phyloP scores from a whole-genome alignment of 2,888 invertebrate genomes.

The Zonitis immaculata region DNA sequence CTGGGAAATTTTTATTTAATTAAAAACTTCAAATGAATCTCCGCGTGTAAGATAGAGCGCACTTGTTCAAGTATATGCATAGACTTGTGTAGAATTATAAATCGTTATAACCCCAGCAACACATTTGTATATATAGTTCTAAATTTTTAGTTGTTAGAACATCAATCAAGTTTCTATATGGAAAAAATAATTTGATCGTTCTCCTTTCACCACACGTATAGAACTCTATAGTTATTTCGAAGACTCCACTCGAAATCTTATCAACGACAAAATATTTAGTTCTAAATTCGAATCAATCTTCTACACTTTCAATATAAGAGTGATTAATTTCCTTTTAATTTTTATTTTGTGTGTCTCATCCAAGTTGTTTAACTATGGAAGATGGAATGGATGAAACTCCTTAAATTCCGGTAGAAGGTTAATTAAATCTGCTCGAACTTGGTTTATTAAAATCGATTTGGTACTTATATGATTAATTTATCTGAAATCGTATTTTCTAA shows the following conservation, averaged over 20 bases:
- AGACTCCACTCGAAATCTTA: too few relatives aligned
- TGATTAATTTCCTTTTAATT: not conserved
- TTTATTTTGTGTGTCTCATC: not conserved
- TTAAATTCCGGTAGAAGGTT: slow-evolving; percentile 9
- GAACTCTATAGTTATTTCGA: not conserved
- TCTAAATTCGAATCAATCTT: too few relatives aligned
- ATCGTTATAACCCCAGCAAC: too few relatives aligned
- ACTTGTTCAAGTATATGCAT: slow-evolving; percentile 19
- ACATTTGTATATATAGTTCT: too few relatives aligned
- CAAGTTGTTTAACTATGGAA: not conserved
- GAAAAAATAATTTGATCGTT: too few relatives aligned
- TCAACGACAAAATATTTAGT: too few relatives aligned
- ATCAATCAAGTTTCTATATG: too few relatives aligned
- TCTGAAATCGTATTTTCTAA: not conserved
- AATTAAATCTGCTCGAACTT: slow-evolving; percentile 10
- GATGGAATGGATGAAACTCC: not conserved
- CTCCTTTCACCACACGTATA: too few relatives aligned
- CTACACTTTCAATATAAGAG: not conserved
- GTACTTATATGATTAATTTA: slow-evolving; percentile 13
- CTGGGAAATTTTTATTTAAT: slow-evolving; percentile 37
- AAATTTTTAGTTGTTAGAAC: too few relatives aligned
- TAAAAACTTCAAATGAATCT: slow-evolving; percentile 42
- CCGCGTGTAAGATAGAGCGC: slow-evolving; percentile 33
- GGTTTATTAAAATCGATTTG: slow-evolving; percentile 12
- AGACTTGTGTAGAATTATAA: slow-evolving; percentile 31